These are phyloP conservation scores for Epinotia brunnichana DNA, from an alignment of 2,888 invertebrate genomes.

Conservation along the genomic window DNA sequence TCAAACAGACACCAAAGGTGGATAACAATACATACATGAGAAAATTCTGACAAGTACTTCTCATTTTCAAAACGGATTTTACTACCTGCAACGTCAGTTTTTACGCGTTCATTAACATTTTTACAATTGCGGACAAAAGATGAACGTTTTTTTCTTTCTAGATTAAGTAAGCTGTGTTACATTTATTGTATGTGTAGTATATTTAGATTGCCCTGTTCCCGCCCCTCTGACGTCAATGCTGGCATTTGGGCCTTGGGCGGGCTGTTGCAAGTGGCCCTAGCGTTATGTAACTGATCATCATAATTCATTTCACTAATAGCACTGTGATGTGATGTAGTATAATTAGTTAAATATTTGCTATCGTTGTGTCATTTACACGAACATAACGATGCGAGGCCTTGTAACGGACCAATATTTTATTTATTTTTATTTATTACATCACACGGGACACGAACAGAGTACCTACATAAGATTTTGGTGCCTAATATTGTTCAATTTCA, in stretches of 20 bases:
- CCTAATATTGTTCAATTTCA: background rate
- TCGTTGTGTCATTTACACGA: background rate
- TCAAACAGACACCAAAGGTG: too few species aligned
- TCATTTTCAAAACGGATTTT: background rate
- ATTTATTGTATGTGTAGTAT: constrained; percentile 53
- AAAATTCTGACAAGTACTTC: too few species aligned
- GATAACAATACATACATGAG: too few species aligned
- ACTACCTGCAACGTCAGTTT: background rate
- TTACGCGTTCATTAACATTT: background rate
- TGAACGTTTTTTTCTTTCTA: constrained; percentile 22
- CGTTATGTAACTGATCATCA: constrained; percentile 22
- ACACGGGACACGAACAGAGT: too few species aligned
- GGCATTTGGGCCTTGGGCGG: constrained; percentile 72
- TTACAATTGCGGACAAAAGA: background rate
- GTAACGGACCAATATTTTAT: background rate
- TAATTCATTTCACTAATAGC: constrained; percentile 34
- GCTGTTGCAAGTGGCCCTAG: constrained; percentile 39
- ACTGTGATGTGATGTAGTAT: constrained; percentile 22
- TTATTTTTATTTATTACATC: too few species aligned
- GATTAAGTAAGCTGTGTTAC: constrained; percentile 17
- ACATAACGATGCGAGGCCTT: background rate
- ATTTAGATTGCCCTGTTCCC: constrained; percentile 64
- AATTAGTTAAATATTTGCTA: constrained; percentile 12
- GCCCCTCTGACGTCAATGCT: constrained; percentile 77
- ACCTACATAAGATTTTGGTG: constrained; percentile 13